Evolutionary conservation across 2,113 vertebrate genomes (phyloP), one percentile per base, ranked within the genome.

Genomic region (Suricata suricatta): DNA sequence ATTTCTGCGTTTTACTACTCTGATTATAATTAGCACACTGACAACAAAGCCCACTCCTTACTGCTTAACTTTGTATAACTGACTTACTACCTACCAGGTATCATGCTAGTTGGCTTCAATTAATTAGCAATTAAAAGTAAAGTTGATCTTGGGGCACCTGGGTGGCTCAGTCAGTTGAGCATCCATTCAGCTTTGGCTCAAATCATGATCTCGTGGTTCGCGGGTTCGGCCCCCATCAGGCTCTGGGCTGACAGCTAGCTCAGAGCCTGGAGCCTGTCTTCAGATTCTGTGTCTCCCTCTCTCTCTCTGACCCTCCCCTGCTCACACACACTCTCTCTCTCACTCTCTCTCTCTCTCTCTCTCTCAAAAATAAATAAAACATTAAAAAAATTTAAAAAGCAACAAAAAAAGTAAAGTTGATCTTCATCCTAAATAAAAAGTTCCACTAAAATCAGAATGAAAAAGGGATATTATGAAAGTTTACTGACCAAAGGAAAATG

Each of bases 51-150:
- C 50, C 91, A 93, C 2, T 52, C 33, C 47, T 74, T 71, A 84
- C 44, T 80, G 41, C 38, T 72, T 52, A 85, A 83, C 47, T 95
- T 63, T 72, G 27, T 38, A 5, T 38, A 69, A 80, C 57, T 83
- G 23, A 94, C 16, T 54, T 76, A 29, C 7, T 90, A 44, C 35
- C 7, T 92, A 44, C 31, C 38, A 89, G 4, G 25, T 88, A 89
- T n/a, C 57, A 68, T 44, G 38, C 15, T 74, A 71, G 3, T 11
- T 47, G n/a, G 41, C 35, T 93, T 93, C 19, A 92, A 85, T 92
- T 57, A 90, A 96, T 81, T 35, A 95, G 54, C n/a, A 83, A 87
- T 57, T 69, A 64, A 82, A 90, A 88, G 29, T 25, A 41, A 85
- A 71, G 31, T 4, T 82, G 52, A 82, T 64, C 72, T 50, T 35